Evolutionary conservation across 2,113 vertebrate species (phyloP).

Genomic region (Ciconia maguari): DNA sequence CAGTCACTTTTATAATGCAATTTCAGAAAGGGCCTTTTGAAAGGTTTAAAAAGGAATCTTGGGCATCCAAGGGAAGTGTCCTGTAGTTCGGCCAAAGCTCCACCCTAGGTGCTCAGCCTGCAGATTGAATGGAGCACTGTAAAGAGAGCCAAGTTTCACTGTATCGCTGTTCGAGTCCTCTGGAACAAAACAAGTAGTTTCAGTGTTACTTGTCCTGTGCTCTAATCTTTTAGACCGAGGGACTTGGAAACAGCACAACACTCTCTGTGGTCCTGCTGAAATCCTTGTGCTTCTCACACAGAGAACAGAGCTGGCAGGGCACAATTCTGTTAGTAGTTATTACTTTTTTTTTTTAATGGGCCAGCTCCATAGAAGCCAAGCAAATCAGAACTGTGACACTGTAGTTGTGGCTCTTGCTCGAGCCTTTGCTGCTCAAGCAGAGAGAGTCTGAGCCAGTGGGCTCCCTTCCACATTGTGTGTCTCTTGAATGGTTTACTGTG

Average conservation of each 20-base stretch:
- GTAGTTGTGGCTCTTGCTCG: neutral
- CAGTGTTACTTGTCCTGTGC: neutral
- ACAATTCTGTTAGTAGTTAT: neutral
- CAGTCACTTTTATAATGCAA: neutral
- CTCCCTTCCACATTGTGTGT: neutral
- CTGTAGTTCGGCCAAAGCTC: neutral
- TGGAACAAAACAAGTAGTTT: constrained; percentile 3
- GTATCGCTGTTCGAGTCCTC: neutral
- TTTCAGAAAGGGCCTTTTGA: neutral
- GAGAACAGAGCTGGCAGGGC: neutral
- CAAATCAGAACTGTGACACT: neutral
- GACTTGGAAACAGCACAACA: neutral
- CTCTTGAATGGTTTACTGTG: neutral
- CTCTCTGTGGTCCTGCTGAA: neutral
- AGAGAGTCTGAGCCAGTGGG: neutral
- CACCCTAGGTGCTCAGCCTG: neutral
- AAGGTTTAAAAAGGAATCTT: neutral
- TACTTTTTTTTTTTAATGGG: neutral
- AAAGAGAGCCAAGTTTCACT: neutral
- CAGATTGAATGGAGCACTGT: neutral
- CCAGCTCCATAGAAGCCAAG: neutral
- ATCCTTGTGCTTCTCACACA: neutral
- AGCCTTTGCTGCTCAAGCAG: neutral
- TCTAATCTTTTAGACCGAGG: neutral
- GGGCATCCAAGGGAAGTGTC: neutral